Evolutionary conservation across 2,888 invertebrate genomes (phyloP), one percentile per base, ranked within the genome.

Genomic region (Lycocerus yunnanus): DNA sequence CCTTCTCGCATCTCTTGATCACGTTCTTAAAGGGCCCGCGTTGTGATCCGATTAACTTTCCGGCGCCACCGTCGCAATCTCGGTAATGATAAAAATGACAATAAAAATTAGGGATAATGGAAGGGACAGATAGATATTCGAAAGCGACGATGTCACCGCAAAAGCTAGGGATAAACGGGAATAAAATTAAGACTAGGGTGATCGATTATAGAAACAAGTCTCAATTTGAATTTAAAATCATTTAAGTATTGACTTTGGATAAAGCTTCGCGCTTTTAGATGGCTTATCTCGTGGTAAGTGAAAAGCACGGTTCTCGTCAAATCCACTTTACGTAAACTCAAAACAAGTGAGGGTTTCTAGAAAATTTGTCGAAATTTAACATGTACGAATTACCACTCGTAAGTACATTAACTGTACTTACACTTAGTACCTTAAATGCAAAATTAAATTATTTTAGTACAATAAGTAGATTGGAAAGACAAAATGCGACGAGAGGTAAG

Each of bases 161-260:
- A 72, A 66, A 74, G 75, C 72, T 69, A 65, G 68, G 77, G 84
- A 85, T 84, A 84, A 85, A 82, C 89, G 88, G 88, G 90, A 90
- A 90, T 90, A 89, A 90, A 91, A 91, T 91, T 90, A 90, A 63
- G 89, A 89, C 88, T 88, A 88, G 89, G 90, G 90, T 90, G 89
- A 91, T 91, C 90, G 90, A 90, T 91, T 90, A 90, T 90, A 90
- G 90, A 90, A 89, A 90, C 81, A 81, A 81, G 77, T 76, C 73
- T 58, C 75, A 72, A 85, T 85, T 86, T 86, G 83, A 86, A 86
- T 86, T 86, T 85, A 84, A 85, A 85, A 85, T 85, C 81, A 85
- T 84, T 84, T 82, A 80, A 80, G 80, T 84, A 84, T 85, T 84
- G 83, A 83, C 83, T 82, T 82, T 82, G 82, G 83, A 83, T 84